Evolutionary conservation across 1,140 invertebrate species (phyloP).

Genomic region (Caenorhabditis inopinata): DNA sequence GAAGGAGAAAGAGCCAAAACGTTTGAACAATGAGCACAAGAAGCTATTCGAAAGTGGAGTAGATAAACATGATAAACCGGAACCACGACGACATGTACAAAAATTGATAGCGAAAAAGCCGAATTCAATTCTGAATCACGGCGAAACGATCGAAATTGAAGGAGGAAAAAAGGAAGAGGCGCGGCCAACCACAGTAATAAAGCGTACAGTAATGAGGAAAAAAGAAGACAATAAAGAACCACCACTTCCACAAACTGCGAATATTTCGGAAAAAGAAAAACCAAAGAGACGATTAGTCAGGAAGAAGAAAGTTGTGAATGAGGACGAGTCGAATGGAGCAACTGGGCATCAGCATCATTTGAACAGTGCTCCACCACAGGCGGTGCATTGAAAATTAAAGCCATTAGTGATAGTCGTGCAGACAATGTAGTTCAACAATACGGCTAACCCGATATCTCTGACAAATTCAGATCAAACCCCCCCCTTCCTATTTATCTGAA

Average conservation of each 20-base stretch:
- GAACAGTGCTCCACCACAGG: background rate
- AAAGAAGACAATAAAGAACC: background rate
- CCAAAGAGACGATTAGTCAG: background rate
- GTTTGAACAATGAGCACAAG: background rate
- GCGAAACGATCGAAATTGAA: background rate
- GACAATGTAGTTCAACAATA: too few relatives aligned
- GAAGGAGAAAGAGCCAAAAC: conserved; percentile 9
- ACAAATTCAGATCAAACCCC: too few relatives aligned
- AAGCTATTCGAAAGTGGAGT: background rate
- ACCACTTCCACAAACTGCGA: background rate
- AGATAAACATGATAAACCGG: background rate
- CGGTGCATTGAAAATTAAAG: background rate
- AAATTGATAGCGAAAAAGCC: background rate
- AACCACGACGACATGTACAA: background rate
- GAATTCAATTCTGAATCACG: background rate
- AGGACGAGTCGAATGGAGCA: background rate
- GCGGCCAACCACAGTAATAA: background rate
- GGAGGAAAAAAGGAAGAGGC: background rate
- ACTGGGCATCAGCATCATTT: background rate
- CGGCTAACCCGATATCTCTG: too few relatives aligned
- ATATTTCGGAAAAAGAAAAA: background rate
- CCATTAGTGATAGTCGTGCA: too few relatives aligned
- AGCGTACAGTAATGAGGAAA: background rate
- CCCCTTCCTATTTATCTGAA: too few relatives aligned
- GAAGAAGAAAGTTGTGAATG: background rate